Percentiles rank a stretch among this genome's conserved stretches.
Evolutionary conservation across 37 sponge, comb jelly and placozoan species (phyloP).

Genomic region (Chondrosia reniformis): DNA sequence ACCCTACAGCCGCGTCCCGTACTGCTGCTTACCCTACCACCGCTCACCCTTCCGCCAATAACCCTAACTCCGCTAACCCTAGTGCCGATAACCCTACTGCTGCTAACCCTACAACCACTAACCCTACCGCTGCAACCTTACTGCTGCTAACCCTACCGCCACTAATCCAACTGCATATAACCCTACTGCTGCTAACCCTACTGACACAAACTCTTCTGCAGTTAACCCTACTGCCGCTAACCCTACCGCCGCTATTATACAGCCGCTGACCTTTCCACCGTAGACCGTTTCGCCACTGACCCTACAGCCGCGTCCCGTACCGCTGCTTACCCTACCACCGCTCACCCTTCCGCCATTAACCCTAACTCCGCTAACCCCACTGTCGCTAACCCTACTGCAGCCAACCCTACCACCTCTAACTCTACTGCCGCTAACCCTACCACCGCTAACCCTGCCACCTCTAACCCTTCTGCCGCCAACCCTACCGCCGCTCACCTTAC

Average conservation of each 20-base stretch:
- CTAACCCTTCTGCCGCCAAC: neutral
- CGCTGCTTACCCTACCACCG: neutral
- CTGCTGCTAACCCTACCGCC: too few relatives aligned
- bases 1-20: neutral
- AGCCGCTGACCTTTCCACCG: neutral
- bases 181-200: neutral
- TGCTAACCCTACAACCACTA: constrained; percentile 1
- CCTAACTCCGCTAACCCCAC: too few relatives aligned
- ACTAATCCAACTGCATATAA: too few relatives aligned
- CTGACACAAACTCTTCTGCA: constrained; percentile 4
- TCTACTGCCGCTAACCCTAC: constrained; percentile 13
- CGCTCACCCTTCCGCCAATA: neutral
- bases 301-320: neutral
- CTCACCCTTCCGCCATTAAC: neutral
- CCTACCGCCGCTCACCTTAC: neutral
- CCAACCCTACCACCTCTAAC: constrained; percentile 8
- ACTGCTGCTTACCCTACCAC: constrained; percentile 6
- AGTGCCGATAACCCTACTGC: neutral
- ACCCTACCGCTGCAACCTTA: constrained; percentile 8
- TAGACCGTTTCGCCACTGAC: neutral
- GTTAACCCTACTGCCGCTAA: constrained; percentile 8
- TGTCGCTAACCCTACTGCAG: constrained; percentile 1
- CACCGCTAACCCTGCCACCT: constrained; percentile 8
- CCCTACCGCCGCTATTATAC: neutral
- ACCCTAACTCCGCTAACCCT: constrained; percentile 1